Conservation (phyloP, 2,797 vertebrate genomes). For the Corythornis leucogaster region DNA sequence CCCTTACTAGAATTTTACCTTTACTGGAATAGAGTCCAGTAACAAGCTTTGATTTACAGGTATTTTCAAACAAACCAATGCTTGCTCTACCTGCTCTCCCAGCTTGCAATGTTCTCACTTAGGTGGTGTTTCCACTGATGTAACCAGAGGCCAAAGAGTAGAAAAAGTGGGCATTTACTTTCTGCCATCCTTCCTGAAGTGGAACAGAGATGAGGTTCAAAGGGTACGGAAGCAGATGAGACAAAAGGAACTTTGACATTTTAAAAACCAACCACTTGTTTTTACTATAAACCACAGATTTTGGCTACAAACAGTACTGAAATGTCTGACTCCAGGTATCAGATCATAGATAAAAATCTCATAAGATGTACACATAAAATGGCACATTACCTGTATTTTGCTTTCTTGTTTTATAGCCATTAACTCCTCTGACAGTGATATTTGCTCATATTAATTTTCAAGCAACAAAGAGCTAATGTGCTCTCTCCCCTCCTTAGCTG, state of each 20-base stretch:
- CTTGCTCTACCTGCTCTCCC: neutral
- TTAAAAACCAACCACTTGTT: neutral
- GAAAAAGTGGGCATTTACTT: neutral
- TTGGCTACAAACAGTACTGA: neutral
- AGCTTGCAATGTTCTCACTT: neutral
- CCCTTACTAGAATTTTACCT: neutral
- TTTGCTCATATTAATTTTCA: conserved; percentile 3
- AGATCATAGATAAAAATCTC: neutral
- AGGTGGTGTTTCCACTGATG: neutral
- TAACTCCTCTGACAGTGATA: neutral
- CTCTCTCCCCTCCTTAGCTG: neutral
- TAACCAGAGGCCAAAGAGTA: neutral
- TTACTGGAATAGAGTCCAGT: neutral
- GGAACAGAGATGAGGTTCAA: neutral
- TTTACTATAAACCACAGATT: neutral
- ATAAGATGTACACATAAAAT: neutral
- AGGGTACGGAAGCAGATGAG: neutral
- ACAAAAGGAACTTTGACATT: neutral
- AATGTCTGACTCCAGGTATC: neutral
- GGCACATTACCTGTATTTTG: neutral
- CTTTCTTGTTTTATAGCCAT: neutral
- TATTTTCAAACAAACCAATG: neutral
- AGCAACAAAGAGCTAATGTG: neutral
- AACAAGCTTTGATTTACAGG: neutral
- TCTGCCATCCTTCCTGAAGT: neutral